These are phyloP conservation scores for Lagria hirta DNA, from an alignment of 2,888 invertebrate species.

Conservation along the genomic window DNA sequence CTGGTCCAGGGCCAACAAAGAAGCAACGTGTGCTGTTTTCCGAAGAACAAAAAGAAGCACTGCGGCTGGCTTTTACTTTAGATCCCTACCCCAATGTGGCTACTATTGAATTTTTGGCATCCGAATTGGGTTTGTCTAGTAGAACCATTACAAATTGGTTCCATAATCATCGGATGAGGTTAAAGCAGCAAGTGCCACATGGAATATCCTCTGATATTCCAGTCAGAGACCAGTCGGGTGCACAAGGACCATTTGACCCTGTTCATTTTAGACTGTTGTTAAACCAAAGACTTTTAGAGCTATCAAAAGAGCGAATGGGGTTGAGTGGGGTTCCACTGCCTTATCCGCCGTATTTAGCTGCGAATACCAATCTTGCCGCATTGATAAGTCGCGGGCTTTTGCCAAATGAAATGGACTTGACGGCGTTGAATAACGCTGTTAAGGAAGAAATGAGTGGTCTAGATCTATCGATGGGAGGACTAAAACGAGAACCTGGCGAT, in stretches of 20 bases:
- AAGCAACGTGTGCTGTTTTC: slow-evolving; percentile 96
- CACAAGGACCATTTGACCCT: slow-evolving; percentile 79
- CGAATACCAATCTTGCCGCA: slow-evolving; percentile 75
- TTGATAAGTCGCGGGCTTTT: slow-evolving; percentile 69
- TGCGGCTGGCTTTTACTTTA: slow-evolving; percentile 89
- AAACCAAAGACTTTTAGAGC: slow-evolving; percentile 84
- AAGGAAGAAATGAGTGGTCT: slow-evolving; percentile 83
- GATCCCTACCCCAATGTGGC: slow-evolving; percentile 98
- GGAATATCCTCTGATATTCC: slow-evolving; percentile 66
- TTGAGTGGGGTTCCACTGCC: slow-evolving; percentile 74
- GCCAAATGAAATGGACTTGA: slow-evolving; percentile 61
- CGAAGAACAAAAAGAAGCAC: slow-evolving; percentile 96
- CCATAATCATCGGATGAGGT: slow-evolving; percentile 97
- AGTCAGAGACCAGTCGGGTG: slow-evolving; percentile 71
- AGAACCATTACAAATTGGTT: slow-evolving; percentile 99
- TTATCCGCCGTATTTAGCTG: slow-evolving; percentile 77
- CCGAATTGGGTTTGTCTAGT: slow-evolving; percentile 86
- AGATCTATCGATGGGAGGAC: slow-evolving; percentile 80
- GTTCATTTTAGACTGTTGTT: slow-evolving; percentile 86
- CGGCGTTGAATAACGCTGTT: slow-evolving; percentile 59
- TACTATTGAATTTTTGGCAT: slow-evolving; percentile 93
- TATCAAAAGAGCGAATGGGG: slow-evolving; percentile 83
- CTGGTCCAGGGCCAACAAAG: slow-evolving; percentile 84
- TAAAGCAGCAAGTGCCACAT: slow-evolving; percentile 61
- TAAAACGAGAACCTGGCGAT: slow-evolving; percentile 77